Evolutionary conservation across 1,140 invertebrate species (phyloP).

Genomic region (Holotrichia oblita): DNA sequence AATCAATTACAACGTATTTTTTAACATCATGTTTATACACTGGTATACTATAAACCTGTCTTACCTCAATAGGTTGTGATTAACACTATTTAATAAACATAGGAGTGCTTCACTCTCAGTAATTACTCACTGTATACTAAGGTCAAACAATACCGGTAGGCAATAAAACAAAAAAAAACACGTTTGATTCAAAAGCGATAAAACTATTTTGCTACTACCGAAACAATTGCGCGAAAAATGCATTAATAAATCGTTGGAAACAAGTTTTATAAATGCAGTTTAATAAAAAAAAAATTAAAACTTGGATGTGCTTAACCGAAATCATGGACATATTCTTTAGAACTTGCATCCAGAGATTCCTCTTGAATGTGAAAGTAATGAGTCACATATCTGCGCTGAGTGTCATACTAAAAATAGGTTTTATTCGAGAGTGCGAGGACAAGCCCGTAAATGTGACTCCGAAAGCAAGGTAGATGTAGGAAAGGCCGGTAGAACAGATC

Average conservation of each 20-base stretch:
- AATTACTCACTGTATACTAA: not conserved
- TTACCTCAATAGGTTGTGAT: conserved; percentile 10
- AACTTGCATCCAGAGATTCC: not conserved
- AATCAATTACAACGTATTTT: too few relatives aligned
- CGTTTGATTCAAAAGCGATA: not conserved
- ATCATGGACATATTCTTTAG: not conserved
- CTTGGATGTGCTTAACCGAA: not conserved
- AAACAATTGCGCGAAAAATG: not conserved
- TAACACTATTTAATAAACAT: not conserved
- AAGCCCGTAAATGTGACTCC: not conserved
- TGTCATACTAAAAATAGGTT: conserved; percentile 35
- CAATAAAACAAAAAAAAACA: not conserved
- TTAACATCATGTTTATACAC: too few relatives aligned
- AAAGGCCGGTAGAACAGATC: conserved; percentile 17
- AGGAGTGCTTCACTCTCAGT: not conserved
- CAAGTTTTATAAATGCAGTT: not conserved
- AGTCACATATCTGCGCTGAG: conserved; percentile 20
- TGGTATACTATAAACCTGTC: not conserved
- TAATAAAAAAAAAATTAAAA: not conserved
- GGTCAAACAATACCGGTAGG: not conserved
- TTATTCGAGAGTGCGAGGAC: not conserved
- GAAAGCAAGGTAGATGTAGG: not conserved
- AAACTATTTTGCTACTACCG: not conserved
- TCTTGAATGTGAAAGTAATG: conserved; percentile 24
- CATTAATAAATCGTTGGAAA: not conserved